Conservation (phyloP, 1,140 invertebrate genomes). For the Caerostris darwini region DNA sequence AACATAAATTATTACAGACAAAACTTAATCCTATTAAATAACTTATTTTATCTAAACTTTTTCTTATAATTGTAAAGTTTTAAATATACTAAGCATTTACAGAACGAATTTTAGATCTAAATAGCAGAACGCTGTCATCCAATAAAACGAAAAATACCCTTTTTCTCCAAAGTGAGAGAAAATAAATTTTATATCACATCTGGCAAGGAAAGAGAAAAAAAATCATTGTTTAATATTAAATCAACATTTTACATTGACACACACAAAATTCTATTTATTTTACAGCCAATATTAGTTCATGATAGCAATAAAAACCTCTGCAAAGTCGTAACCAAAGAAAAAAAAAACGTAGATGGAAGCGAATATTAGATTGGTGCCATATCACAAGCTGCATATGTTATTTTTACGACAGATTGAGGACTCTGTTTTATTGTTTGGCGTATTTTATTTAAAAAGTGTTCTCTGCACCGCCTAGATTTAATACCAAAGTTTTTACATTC, state of each 20-base stretch:
- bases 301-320: background rate
- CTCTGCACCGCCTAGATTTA: background rate
- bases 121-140: background rate
- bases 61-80: too few species aligned
- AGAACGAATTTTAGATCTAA: background rate
- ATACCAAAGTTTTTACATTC: background rate
- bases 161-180: background rate
- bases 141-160: background rate
- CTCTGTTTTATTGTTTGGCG: background rate
- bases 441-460: background rate
- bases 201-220: too few species aligned
- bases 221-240: background rate
- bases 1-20: too few species aligned
- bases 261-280: slow-evolving; percentile 2
- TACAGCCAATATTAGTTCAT: background rate
- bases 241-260: background rate
- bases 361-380: background rate
- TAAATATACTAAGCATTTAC: background rate
- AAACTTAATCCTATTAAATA: too few species aligned
- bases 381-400: background rate
- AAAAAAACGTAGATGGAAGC: background rate
- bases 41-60: too few species aligned
- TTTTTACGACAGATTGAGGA: background rate
- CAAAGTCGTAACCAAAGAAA: slow-evolving; percentile 11
- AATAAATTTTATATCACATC: background rate